Base-by-base conservation (phyloP, 2,888 invertebrate genomes). In the Tigriopus californicus region DNA sequence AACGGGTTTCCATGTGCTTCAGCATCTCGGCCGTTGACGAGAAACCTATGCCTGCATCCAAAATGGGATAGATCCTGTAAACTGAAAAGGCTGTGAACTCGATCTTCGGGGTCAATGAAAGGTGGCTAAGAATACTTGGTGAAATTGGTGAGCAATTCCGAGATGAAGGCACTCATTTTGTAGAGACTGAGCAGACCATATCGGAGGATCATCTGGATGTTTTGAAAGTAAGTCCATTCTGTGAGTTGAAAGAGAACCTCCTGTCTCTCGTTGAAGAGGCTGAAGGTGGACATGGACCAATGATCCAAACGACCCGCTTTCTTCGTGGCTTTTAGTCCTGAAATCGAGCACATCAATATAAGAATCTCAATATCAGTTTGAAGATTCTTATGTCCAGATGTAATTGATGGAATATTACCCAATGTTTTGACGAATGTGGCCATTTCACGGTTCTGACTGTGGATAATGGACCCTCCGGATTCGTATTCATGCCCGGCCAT, bases 401-500 rank as follows among this genome's bases (percentile, higher is more conserved):
- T n/a, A 8, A 33, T 33, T 33, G 33, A 33, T 5, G 33, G 33
- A 33, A 33, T 5, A 8, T 33, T 33, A 33, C 78, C 76, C 58
- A 79, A 68, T 48, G 73, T 63, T 48, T 74, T 67, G 1, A 74
- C 70, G 65, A 80, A 77, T 61, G 75, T 67, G 42, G 69, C 68
- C 76, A 80, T 78, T 63, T 79, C 76, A 64, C 71, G 68, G 67
- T 80, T 80, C 59, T 68, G 68, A 1, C 74, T 70, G 65, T 80
- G 80, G 64, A 81, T 75, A 6, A 80, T 69, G 8, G 76, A 67
- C 48, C 78, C 80, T 8, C 80, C 80, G 24, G 75, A 71, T 71
- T 81, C 80, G 67, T 76, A 79, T 12, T 72, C 68, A 18, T 71
- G 63, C 11, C 72, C 72, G 60, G 68, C 69, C 15, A 79, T 67